These are phyloP conservation scores for Elachura formosa DNA, from an alignment of 2,113 vertebrate species.

Conservation along the genomic window DNA sequence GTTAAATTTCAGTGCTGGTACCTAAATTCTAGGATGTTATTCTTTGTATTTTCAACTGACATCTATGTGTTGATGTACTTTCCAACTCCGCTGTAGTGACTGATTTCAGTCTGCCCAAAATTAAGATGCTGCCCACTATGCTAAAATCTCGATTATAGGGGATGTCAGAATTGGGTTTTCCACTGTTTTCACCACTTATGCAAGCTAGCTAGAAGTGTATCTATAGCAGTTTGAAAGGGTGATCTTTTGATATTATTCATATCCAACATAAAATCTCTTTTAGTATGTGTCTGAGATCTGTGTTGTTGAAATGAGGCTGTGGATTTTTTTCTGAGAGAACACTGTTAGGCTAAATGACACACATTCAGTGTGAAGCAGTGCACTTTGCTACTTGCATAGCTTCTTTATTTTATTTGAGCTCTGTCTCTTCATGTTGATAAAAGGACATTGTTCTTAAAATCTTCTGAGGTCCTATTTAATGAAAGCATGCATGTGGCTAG, in stretches of 20 bases:
- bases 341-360: background rate
- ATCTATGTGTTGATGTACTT: background rate
- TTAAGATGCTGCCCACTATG: background rate
- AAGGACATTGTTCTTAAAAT: background rate
- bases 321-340: background rate
- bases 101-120: background rate
- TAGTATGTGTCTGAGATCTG: background rate
- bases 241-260: background rate
- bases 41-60: background rate
- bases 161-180: background rate
- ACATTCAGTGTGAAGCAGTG: background rate
- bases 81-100: background rate
- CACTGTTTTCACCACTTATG: background rate
- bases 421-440: background rate
- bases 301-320: background rate
- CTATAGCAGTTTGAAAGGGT: background rate
- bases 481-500: background rate
- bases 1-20: background rate
- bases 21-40: background rate
- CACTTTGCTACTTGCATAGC: background rate
- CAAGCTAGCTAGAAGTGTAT: background rate
- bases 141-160: background rate
- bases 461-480: background rate
- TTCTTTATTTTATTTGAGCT: background rate
- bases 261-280: background rate